Evolutionary conservation across 2,797 vertebrate genomes (phyloP).

Genomic region (Hyperoplus lanceolatus): DNA sequence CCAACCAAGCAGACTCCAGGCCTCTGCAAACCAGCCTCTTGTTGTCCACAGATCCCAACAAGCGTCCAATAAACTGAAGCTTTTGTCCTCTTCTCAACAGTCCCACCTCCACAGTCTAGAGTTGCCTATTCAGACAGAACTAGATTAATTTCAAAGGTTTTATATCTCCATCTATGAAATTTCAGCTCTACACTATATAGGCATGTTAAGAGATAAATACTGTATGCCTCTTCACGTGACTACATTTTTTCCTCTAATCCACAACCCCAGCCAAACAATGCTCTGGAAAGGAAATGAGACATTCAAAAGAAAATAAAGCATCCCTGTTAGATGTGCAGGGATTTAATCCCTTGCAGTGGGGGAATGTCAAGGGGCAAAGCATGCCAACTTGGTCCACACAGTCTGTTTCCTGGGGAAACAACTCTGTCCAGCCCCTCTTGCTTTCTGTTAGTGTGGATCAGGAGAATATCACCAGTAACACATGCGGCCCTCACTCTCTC

Average conservation of each 20-base stretch:
- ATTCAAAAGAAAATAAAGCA: conserved; percentile 31
- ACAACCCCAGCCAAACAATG: neutral
- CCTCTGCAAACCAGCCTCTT: conserved; percentile 55
- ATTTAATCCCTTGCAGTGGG: conserved; percentile 43
- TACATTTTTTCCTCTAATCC: conserved; percentile 25
- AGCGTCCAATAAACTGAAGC: conserved; percentile 55
- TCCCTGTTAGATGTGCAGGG: conserved; percentile 40
- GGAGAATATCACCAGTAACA: conserved; percentile 49
- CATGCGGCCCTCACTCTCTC: conserved; percentile 38
- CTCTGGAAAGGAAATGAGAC: conserved; percentile 17
- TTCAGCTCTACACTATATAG: conserved; percentile 25
- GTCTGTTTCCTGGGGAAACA: conserved; percentile 59
- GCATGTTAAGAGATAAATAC: conserved; percentile 14
- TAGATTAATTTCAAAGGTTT: conserved; percentile 64
- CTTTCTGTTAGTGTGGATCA: conserved; percentile 52
- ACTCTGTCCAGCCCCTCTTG: conserved; percentile 39
- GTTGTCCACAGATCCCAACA: conserved; percentile 51
- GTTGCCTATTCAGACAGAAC: conserved; percentile 57
- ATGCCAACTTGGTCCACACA: conserved; percentile 47
- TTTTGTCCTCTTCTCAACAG: conserved; percentile 28
- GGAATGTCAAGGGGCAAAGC: conserved; percentile 42
- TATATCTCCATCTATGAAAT: conserved; percentile 36
- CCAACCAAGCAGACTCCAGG: conserved; percentile 56
- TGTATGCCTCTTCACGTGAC: conserved; percentile 5
- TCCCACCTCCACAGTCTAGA: conserved; percentile 36